phyloP scores from a whole-genome alignment of 2,888 invertebrate species.

The Zele albiditarsus region DNA sequence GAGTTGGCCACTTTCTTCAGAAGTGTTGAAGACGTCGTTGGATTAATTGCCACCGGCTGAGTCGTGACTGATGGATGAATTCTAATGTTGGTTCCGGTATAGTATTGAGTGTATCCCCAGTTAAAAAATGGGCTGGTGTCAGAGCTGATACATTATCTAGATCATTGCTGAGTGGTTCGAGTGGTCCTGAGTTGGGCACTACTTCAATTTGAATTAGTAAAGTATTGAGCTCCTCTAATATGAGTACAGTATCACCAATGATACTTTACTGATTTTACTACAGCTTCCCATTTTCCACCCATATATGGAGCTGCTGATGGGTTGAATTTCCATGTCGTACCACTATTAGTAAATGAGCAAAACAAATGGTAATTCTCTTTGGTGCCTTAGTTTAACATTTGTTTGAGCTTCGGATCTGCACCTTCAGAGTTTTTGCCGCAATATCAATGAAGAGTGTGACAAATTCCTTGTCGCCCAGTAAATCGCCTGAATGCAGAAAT shows the following conservation, averaged over 20 bases:
- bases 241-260: slow-evolving; percentile 28
- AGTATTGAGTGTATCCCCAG: background rate
- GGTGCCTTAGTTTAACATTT: background rate
- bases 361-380: background rate
- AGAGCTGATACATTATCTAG: slow-evolving; percentile 19
- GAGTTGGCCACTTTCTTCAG: slow-evolving; percentile 22
- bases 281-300: slow-evolving; percentile 29
- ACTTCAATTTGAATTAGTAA: slow-evolving; percentile 31
- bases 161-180: background rate
- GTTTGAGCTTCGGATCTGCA: slow-evolving; percentile 31
- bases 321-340: slow-evolving; percentile 28
- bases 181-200: slow-evolving; percentile 1
- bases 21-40: slow-evolving; percentile 20
- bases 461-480: slow-evolving; percentile 46
- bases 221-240: slow-evolving; percentile 34
- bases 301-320: slow-evolving; percentile 15
- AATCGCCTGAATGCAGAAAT: slow-evolving; percentile 50
- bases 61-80: background rate
- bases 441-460: slow-evolving; percentile 45
- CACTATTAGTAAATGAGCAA: slow-evolving; percentile 6
- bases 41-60: slow-evolving; percentile 14
- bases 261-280: slow-evolving; percentile 34
- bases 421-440: slow-evolving; percentile 47
- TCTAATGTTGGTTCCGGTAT: slow-evolving; percentile 14
- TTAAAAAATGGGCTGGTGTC: slow-evolving; percentile 35